Conservation (phyloP, 1,140 invertebrate species). For the Drosophila subobscura region DNA sequence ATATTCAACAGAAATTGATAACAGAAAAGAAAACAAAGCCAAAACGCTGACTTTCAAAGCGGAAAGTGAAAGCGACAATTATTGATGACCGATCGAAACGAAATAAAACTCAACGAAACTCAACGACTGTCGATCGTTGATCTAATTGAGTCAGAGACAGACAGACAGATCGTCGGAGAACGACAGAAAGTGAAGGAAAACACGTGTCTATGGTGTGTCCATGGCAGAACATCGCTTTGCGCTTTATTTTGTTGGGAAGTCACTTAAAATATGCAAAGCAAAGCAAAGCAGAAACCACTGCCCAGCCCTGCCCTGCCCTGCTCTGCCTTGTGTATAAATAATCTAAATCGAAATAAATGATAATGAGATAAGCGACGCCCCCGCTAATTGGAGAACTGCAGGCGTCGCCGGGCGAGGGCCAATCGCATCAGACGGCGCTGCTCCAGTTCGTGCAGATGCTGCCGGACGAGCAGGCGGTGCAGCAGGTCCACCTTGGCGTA, state of each 20-base stretch:
- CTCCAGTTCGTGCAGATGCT: constrained; percentile 58
- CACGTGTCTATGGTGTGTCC: constrained; percentile 47
- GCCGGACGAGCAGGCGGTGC: constrained; percentile 55
- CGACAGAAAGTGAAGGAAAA: constrained; percentile 20
- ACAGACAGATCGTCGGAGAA: too few relatives aligned
- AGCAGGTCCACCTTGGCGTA: constrained; percentile 57
- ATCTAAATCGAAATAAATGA: constrained; percentile 31
- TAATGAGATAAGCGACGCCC: constrained; percentile 21
- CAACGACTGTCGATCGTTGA: constrained; percentile 45
- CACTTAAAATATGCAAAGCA: constrained; percentile 47
- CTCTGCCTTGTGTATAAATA: constrained; percentile 13
- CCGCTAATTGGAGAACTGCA: constrained; percentile 49
- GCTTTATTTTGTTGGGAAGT: constrained; percentile 16
- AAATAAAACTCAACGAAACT: too few relatives aligned
- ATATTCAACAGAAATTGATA: constrained; percentile 12
- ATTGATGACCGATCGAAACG: constrained; percentile 25
- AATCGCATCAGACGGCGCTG: constrained; percentile 46
- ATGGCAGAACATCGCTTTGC: not conserved
- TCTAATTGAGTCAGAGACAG: constrained; percentile 6
- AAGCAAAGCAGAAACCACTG: not conserved
- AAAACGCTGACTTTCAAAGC: constrained; percentile 29
- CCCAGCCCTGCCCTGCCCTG: not conserved
- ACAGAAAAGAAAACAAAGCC: not conserved
- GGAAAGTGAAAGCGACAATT: constrained; percentile 57
- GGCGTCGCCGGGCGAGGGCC: constrained; percentile 19